Conservation (phyloP, 2,888 invertebrate genomes). For the Synergus gifuensis region DNA sequence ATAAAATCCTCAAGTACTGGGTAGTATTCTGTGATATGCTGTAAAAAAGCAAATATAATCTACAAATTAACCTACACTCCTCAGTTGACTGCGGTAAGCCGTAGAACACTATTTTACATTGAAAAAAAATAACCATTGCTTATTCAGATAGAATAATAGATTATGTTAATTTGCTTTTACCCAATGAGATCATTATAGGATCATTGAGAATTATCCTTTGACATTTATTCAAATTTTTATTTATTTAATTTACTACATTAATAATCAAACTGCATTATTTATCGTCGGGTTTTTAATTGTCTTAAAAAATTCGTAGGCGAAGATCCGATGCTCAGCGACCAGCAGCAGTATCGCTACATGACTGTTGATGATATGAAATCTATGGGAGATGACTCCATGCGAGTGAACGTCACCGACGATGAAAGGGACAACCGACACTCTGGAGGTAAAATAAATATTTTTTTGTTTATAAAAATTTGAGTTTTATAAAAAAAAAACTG, state of each 20-base stretch:
- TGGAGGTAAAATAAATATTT: constrained; percentile 67
- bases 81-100: neutral
- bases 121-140: constrained; percentile 1
- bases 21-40: neutral
- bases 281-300: neutral
- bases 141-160: constrained; percentile 29
- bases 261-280: constrained; percentile 4
- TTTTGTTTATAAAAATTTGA: constrained; percentile 14
- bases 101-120: neutral
- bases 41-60: constrained; percentile 4
- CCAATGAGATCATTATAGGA: constrained; percentile 21
- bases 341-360: constrained; percentile 92
- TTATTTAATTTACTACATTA: neutral
- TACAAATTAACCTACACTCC: constrained; percentile 2
- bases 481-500: neutral
- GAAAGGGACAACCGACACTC: constrained; percentile 85
- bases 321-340: constrained; percentile 93
- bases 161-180: constrained; percentile 25
- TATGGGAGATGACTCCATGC: constrained; percentile 94
- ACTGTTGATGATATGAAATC: constrained; percentile 98
- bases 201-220: constrained; percentile 6
- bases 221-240: constrained; percentile 10
- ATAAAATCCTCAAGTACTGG: constrained; percentile 23
- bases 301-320: constrained; percentile 82
- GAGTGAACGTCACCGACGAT: constrained; percentile 95